Conservation (phyloP, 2,797 vertebrate genomes). For the Myotis myotis region DNA sequence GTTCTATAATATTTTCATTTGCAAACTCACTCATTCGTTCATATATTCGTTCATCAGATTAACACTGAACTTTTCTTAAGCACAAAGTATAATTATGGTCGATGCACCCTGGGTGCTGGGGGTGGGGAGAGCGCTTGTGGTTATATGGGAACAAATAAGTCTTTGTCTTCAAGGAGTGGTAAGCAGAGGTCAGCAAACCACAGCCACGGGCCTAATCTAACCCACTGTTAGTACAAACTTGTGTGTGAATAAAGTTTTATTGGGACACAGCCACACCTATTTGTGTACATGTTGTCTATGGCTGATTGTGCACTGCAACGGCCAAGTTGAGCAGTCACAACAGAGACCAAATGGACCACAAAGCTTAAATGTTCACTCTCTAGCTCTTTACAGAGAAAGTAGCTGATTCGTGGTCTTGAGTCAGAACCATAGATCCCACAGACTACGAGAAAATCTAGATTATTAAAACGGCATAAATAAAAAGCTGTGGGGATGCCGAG, state of each 20-base stretch:
- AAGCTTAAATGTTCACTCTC: not conserved
- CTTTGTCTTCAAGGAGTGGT: not conserved
- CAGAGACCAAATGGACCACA: not conserved
- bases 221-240: too few relatives aligned
- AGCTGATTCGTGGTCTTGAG: not conserved
- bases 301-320: not conserved
- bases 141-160: not conserved
- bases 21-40: not conserved
- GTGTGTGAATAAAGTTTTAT: slow-evolving; percentile 23
- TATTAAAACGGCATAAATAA: not conserved
- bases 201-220: not conserved
- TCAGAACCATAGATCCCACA: not conserved
- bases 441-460: not conserved
- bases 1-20: not conserved
- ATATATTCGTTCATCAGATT: not conserved
- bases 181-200: not conserved
- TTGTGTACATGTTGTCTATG: not conserved
- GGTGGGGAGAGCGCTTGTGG: not conserved
- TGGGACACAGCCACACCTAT: not conserved
- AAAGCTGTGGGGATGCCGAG: not conserved
- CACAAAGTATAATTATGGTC: not conserved
- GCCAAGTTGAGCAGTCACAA: not conserved
- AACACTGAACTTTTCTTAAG: not conserved
- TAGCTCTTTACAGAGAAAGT: not conserved
- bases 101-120: not conserved